Evolutionary conservation across 2,888 invertebrate species (phyloP).

Genomic region (Pterostichus niger): DNA sequence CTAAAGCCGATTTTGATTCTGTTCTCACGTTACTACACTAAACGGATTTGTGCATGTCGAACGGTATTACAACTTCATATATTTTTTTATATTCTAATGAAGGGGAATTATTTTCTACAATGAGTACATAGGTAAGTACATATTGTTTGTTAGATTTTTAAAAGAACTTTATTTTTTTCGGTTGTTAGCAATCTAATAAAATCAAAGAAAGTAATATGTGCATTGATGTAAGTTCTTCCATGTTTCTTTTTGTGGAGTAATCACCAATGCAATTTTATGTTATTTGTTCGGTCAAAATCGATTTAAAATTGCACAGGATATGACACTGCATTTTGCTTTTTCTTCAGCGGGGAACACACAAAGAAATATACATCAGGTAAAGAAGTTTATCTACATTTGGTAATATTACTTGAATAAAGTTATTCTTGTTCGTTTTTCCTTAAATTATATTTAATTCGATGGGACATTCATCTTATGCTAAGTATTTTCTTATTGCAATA

Average conservation of each 20-base stretch:
- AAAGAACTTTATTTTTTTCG: background rate
- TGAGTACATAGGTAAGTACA: background rate
- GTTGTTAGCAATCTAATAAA: slow-evolving; percentile 5
- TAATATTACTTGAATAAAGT: slow-evolving; percentile 4
- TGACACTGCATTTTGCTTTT: slow-evolving; percentile 49
- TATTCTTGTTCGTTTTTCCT: slow-evolving; percentile 8
- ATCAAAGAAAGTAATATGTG: slow-evolving; percentile 12
- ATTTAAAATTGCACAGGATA: slow-evolving; percentile 53
- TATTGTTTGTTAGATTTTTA: no score
- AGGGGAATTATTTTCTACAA: background rate
- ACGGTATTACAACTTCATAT: background rate
- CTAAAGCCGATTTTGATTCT: background rate
- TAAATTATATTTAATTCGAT: slow-evolving; percentile 24
- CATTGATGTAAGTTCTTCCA: background rate
- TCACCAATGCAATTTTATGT: slow-evolving; percentile 49
- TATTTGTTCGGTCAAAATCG: slow-evolving; percentile 47
- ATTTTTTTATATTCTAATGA: slow-evolving; percentile 8
- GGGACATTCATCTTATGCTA: background rate
- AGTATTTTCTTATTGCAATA: background rate
- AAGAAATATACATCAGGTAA: slow-evolving; percentile 30
- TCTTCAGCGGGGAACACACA: slow-evolving; percentile 4
- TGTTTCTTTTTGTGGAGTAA: slow-evolving; percentile 6
- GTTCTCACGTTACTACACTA: slow-evolving; percentile 53
- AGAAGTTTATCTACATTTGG: slow-evolving; percentile 16
- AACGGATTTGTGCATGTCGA: slow-evolving; percentile 38